phyloP scores from a whole-genome alignment of 2,113 vertebrate species.

The Psittacara wagleri region DNA sequence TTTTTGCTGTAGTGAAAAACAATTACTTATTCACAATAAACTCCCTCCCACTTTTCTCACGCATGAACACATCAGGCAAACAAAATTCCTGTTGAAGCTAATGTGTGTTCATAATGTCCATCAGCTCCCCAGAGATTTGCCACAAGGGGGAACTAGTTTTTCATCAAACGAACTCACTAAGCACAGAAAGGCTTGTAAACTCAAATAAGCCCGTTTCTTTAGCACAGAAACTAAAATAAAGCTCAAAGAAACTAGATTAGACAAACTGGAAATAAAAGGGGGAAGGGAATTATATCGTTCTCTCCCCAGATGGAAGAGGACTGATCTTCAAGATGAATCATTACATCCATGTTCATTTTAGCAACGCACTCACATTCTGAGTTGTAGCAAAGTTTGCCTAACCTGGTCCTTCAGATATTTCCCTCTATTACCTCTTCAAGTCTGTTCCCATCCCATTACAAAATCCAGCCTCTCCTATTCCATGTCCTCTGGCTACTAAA shows the following conservation, averaged over 20 bases:
- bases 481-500: not conserved
- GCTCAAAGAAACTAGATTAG: not conserved
- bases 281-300: not conserved
- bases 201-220: not conserved
- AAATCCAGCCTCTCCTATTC: not conserved
- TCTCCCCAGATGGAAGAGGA: not conserved
- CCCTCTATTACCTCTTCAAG: not conserved
- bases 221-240: not conserved
- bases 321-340: not conserved
- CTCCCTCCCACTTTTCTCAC: not conserved
- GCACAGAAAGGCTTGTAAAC: not conserved
- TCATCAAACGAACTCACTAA: not conserved
- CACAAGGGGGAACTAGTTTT: not conserved
- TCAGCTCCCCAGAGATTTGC: not conserved
- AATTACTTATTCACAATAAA: not conserved
- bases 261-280: not conserved
- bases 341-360: not conserved
- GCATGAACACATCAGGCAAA: not conserved
- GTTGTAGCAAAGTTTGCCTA: not conserved
- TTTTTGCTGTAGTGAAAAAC: not conserved
- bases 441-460: not conserved
- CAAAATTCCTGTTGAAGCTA: not conserved
- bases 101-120: not conserved
- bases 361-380: not conserved
- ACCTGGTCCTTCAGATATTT: not conserved